Conservation (phyloP, 1,140 invertebrate species). For the Neotoxoptera formosana region DNA sequence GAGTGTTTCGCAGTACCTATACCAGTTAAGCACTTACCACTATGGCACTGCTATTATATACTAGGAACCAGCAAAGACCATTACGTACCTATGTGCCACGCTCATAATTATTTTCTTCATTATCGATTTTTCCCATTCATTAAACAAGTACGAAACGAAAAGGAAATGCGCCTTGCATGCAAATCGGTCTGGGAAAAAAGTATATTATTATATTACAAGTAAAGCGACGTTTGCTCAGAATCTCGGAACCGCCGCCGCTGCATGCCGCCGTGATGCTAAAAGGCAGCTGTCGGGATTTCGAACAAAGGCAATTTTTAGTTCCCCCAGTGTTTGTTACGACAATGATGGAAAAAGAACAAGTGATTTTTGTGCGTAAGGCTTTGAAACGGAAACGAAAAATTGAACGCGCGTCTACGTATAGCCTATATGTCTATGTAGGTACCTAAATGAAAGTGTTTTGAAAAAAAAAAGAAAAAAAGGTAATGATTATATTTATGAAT, state of each 20-base stretch:
- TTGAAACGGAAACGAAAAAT: background rate
- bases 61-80: background rate
- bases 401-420: background rate
- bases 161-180: background rate
- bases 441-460: background rate
- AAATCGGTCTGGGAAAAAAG: background rate
- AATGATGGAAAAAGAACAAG: background rate
- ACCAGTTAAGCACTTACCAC: no score
- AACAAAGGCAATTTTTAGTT: conserved; percentile 35
- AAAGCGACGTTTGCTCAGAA: background rate
- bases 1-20: background rate
- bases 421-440: no score
- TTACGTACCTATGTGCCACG: background rate
- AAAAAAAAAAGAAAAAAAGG: background rate
- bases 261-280: background rate
- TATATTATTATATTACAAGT: background rate
- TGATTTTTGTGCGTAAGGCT: background rate
- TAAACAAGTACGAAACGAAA: background rate
- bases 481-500: no score
- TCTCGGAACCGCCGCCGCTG: background rate
- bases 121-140: background rate
- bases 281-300: conserved; percentile 32
- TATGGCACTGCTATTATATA: background rate
- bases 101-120: background rate
- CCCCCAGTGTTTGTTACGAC: conserved; percentile 3